A percentile compares a stretch with the other conserved stretches of the same genome.
Evolutionary conservation across 2,113 vertebrate species (phyloP).

Genomic region (Calidris pygmaea): DNA sequence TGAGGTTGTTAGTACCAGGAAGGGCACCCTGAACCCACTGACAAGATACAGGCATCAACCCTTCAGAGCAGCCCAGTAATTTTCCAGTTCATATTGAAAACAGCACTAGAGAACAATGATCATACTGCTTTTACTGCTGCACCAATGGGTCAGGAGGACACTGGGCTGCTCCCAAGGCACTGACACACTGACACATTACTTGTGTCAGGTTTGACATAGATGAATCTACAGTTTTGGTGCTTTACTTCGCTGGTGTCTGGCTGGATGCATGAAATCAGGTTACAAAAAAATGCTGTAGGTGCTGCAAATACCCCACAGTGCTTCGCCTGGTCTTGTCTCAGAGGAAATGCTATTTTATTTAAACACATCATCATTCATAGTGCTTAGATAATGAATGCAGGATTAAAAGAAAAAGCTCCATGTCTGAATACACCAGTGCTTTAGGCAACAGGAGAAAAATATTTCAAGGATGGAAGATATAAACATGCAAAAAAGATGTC

Average conservation of each 20-base stretch:
- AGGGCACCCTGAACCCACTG: neutral
- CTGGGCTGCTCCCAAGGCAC: slow-evolving; percentile 70
- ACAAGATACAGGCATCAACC: neutral
- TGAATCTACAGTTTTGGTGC: slow-evolving; percentile 82
- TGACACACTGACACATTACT: slow-evolving; percentile 82
- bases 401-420: neutral
- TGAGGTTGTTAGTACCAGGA: neutral
- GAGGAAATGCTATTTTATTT: neutral
- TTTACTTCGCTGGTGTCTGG: slow-evolving; percentile 80
- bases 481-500: neutral
- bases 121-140: neutral
- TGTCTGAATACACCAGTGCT: neutral
- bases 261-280: slow-evolving; percentile 66
- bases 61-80: neutral
- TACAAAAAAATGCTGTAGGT: neutral
- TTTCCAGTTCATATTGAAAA: neutral
- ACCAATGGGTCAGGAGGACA: neutral
- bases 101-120: neutral
- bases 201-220: slow-evolving; percentile 76
- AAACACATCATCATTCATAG: neutral
- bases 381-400: neutral
- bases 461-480: neutral
- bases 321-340: neutral
- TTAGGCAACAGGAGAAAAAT: neutral
- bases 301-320: neutral